Evolutionary conservation across 2,797 vertebrate genomes (phyloP).

Genomic region (Odontamblyopus rebecca): DNA sequence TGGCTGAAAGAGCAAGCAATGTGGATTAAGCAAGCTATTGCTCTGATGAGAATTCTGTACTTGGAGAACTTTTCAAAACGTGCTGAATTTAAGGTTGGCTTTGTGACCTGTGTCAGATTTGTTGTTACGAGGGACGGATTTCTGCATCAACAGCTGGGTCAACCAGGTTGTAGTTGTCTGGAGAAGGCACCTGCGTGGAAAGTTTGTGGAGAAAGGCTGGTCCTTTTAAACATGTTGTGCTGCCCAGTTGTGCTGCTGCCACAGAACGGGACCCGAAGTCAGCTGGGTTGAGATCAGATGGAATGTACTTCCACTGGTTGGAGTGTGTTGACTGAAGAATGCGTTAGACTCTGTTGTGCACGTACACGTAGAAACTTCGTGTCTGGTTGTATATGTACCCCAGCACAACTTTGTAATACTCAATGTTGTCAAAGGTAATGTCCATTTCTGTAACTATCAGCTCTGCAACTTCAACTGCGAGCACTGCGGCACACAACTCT

Average conservation of each 20-base stretch:
- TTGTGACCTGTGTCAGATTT: no score
- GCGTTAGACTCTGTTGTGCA: constrained; percentile 13
- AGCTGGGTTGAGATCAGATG: constrained; percentile 4
- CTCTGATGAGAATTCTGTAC: not conserved
- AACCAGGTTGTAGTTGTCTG: no score
- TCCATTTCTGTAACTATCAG: not conserved
- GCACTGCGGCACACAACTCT: not conserved
- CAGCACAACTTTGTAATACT: constrained; percentile 17
- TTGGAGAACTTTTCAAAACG: not conserved
- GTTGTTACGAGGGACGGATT: no score
- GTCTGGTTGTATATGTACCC: constrained; percentile 18
- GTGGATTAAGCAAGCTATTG: not conserved
- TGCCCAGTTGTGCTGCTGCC: not conserved
- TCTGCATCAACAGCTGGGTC: no score
- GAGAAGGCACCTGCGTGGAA: no score
- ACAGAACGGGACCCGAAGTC: constrained; percentile 1
- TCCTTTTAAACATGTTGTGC: constrained; percentile 6
- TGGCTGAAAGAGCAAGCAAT: not conserved
- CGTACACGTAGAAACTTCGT: constrained; percentile 4
- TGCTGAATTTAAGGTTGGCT: no score
- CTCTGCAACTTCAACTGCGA: constrained; percentile 6
- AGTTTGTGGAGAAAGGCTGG: not conserved
- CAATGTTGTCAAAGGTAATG: not conserved
- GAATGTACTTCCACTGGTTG: constrained; percentile 8
- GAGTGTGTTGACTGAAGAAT: not conserved